A percentile compares a stretch with the other conserved stretches of the same genome.
phyloP scores from a whole-genome alignment of 2,888 invertebrate species.

The Poecilus cupreus region DNA sequence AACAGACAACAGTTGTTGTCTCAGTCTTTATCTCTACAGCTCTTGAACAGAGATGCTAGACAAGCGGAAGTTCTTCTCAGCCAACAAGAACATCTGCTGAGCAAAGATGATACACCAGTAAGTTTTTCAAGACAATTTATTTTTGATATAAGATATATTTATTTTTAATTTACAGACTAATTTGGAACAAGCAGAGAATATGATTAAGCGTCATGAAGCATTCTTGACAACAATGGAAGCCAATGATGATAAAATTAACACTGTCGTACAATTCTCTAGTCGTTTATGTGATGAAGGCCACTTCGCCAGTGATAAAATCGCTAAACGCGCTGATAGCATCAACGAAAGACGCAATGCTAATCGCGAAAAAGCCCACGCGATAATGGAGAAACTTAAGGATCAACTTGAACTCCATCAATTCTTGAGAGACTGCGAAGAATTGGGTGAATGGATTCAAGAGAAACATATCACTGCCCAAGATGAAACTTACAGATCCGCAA shows the following conservation, averaged over 20 bases:
- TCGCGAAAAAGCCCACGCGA: slow-evolving; percentile 91
- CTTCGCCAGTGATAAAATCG: slow-evolving; percentile 96
- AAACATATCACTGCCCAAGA: slow-evolving; percentile 99
- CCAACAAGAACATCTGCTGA: slow-evolving; percentile 98
- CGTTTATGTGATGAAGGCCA: slow-evolving; percentile 94
- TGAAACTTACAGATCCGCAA: slow-evolving; percentile 98
- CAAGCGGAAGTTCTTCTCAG: slow-evolving; percentile 98
- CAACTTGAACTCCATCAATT: slow-evolving; percentile 97
- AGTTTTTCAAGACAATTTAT: neutral
- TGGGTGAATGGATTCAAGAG: slow-evolving; percentile 99
- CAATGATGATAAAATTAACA: slow-evolving; percentile 99
- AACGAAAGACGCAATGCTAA: slow-evolving; percentile 92
- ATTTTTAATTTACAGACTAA: slow-evolving; percentile 74
- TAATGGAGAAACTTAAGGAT: slow-evolving; percentile 95
- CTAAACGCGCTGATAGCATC: slow-evolving; percentile 96
- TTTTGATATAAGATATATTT: neutral
- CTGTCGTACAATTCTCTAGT: slow-evolving; percentile 95
- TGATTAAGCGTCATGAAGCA: slow-evolving; percentile 97
- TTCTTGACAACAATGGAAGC: slow-evolving; percentile 99
- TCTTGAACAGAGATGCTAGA: slow-evolving; percentile 96
- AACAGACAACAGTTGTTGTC: slow-evolving; percentile 95
- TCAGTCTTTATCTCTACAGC: slow-evolving; percentile 95
- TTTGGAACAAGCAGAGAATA: slow-evolving; percentile 97
- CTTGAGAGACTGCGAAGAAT: slow-evolving; percentile 94
- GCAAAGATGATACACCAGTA: slow-evolving; percentile 79